Percentiles rank a stretch among this genome's conserved stretches.
Evolutionary conservation across 1,140 invertebrate genomes (phyloP).

Genomic region (Contarinia nasturtii): DNA sequence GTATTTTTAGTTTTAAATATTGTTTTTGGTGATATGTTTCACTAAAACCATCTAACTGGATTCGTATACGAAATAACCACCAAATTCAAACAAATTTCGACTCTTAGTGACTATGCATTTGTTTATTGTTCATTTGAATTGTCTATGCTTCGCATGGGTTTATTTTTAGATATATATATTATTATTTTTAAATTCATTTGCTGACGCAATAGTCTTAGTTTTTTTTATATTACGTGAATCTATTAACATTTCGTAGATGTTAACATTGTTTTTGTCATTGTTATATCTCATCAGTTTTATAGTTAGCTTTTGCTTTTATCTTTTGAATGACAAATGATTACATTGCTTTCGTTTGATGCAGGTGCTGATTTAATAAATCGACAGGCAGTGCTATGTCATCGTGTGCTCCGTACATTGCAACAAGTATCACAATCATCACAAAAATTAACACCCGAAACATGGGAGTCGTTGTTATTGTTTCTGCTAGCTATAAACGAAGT

Average conservation of each 20-base stretch:
- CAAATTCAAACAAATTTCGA: no score
- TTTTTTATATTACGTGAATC: no score
- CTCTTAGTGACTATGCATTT: not conserved
- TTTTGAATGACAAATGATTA: no score
- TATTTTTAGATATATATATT: no score
- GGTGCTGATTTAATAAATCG: conserved; percentile 75
- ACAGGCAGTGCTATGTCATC: conserved; percentile 88
- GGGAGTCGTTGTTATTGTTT: conserved; percentile 78
- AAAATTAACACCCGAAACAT: conserved; percentile 65
- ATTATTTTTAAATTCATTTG: not conserved
- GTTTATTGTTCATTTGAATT: not conserved
- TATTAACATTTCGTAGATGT: no score
- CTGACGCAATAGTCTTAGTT: no score
- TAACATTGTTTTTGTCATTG: no score
- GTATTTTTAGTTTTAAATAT: conserved; percentile 6
- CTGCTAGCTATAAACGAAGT: conserved; percentile 85
- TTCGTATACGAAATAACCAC: not conserved
- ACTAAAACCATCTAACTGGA: conserved; percentile 2
- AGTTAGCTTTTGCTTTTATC: no score
- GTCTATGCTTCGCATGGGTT: not conserved
- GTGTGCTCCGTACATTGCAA: conserved; percentile 76
- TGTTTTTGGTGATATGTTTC: conserved; percentile 3
- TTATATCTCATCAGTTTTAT: no score
- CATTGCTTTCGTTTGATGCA: conserved; percentile 21
- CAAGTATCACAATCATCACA: conserved; percentile 65